Base-by-base conservation (phyloP, 1,140 invertebrate species). In the Cyclargus thomasi region DNA sequence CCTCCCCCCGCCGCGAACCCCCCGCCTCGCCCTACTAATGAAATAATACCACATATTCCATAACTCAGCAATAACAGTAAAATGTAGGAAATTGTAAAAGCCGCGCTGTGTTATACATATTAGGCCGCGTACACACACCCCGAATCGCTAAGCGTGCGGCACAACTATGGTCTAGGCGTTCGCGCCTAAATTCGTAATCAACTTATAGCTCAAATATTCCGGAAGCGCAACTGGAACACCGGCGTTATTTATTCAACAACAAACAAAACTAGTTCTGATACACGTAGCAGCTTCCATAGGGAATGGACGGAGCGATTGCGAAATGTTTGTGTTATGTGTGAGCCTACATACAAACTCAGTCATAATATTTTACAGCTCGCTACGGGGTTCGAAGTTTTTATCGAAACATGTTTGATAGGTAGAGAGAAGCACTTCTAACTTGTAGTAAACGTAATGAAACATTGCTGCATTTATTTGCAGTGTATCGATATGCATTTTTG, bases 201-300 rank as follows among this genome's bases (percentile, higher is more conserved):
- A 59, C 55, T 59, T 59, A 59, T 22, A 20, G 55, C 55, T 59
- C 17, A 21, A 59, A 59, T 59, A 59, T 59, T 59, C 55, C 55
- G 55, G 55, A 59, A 59, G 55, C 55, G 18, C 55, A 55, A 55
- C 53, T n/a, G 53, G 55, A 59, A 21, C 55, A 21, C 18, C 20
- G 10, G 20, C 17, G 18, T 59, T 59, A 59, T 20, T 59, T 59
- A 59, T 59, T 22, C 55, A 59, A n/a, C 10, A 21, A 18, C 20
- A 59, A 59, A 59, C 8, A 59, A 59, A 59, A 59, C 55, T 20
- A 59, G 55, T 59, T 59, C 10, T n/a, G 39, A 47, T 47, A 47
- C 39, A 47, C 14, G 14, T 29, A 29, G 29, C 29, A 8, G 29
- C 29, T 47, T 47, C 39, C 39, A 14, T 47, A 16, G 39, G 39